Percentiles rank a stretch among this genome's conserved stretches.
Evolutionary conservation across 1,140 invertebrate species (phyloP).

Genomic region (Physella acuta): DNA sequence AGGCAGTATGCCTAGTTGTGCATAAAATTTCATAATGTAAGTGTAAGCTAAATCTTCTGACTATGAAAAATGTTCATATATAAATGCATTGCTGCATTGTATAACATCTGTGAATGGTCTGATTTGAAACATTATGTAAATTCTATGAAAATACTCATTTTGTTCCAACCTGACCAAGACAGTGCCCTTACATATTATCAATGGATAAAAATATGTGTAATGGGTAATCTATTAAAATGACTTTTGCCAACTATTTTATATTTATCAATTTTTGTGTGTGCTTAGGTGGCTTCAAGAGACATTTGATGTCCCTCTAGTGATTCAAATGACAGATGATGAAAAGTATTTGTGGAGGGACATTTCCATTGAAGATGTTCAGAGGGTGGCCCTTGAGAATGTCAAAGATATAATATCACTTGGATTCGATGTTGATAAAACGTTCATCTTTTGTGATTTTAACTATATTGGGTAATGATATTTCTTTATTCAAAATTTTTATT

Average conservation of each 20-base stretch:
- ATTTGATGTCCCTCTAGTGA: conserved; percentile 94
- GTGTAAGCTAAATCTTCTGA: too few species aligned
- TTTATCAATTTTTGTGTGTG: conserved; percentile 1
- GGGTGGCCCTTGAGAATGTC: conserved; percentile 85
- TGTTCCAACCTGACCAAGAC: too few species aligned
- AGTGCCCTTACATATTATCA: too few species aligned
- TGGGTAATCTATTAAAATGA: too few species aligned
- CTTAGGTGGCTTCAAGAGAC: conserved; percentile 93
- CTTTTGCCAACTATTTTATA: neutral
- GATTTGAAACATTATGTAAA: too few species aligned
- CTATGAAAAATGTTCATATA: too few species aligned
- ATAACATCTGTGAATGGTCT: too few species aligned
- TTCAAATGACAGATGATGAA: conserved; percentile 98
- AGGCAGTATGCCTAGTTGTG: too few species aligned
- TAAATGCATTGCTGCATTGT: too few species aligned
- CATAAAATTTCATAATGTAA: too few species aligned
- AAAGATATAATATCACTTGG: conserved; percentile 98
- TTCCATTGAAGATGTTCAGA: conserved; percentile 83
- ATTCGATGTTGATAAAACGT: conserved; percentile 95
- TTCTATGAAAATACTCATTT: too few species aligned
- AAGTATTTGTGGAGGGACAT: conserved; percentile 98
- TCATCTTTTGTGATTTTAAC: conserved; percentile 93
- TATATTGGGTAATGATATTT: conserved; percentile 81
- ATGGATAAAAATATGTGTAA: too few species aligned
- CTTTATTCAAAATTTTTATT: conserved; percentile 1